Conservation (phyloP, 2,888 invertebrate species). For the Latheticus oryzae region DNA sequence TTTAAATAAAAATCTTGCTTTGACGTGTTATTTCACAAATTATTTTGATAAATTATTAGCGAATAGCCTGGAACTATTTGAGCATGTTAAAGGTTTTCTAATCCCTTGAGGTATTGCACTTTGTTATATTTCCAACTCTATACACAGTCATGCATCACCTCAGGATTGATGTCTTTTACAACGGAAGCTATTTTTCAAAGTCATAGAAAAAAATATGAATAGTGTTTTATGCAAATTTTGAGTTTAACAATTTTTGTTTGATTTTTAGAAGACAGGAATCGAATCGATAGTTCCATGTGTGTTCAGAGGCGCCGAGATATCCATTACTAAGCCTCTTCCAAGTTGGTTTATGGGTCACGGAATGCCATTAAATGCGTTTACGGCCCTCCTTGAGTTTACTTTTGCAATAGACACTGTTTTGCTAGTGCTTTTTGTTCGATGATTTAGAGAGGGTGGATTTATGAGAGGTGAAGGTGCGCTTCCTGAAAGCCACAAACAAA, state of each 20-base stretch:
- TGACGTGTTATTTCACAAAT: conserved; percentile 28
- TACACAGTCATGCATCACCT: conserved; percentile 28
- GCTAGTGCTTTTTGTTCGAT: conserved; percentile 20
- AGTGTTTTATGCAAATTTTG: too few relatives aligned
- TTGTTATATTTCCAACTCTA: conserved; percentile 27
- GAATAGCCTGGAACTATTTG: conserved; percentile 23
- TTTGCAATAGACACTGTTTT: conserved; percentile 24
- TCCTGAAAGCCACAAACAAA: too few relatives aligned
- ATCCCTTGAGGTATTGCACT: conserved; percentile 24
- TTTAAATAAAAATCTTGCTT: conserved; percentile 28
- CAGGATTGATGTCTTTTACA: conserved; percentile 26
- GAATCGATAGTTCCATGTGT: conserved; percentile 35
- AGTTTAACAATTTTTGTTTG: too few relatives aligned
- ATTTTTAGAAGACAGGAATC: too few relatives aligned
- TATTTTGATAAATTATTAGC: too few relatives aligned
- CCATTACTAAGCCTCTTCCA: conserved; percentile 51
- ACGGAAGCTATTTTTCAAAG: too few relatives aligned
- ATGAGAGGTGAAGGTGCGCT: too few relatives aligned
- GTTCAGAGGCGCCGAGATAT: conserved; percentile 39
- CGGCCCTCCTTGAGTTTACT: conserved; percentile 41
- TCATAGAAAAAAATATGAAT: too few relatives aligned
- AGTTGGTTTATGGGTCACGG: conserved; percentile 53
- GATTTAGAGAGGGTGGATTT: too few relatives aligned
- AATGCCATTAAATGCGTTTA: conserved; percentile 52
- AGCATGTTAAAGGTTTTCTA: conserved; percentile 15